phyloP scores from a whole-genome alignment of 2,113 vertebrate genomes.

The Daboia siamensis region DNA sequence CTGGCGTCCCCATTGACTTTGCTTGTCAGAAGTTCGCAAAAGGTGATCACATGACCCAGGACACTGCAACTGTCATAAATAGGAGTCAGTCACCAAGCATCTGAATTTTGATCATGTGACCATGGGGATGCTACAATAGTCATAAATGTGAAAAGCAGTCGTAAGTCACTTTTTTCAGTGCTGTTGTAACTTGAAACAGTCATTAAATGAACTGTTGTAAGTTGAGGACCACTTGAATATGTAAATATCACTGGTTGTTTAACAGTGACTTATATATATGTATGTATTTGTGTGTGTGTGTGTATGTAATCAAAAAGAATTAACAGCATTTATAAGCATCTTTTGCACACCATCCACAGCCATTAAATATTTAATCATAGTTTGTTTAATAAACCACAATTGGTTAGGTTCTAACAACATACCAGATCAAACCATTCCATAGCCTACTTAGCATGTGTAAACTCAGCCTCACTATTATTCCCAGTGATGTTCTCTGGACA shows the following conservation, averaged over 20 bases:
- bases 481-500: background rate
- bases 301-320: background rate
- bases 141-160: background rate
- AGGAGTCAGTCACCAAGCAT: background rate
- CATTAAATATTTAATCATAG: background rate
- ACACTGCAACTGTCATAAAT: background rate
- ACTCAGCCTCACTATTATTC: background rate
- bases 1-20: background rate
- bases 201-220: background rate
- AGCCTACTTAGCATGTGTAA: background rate
- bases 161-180: background rate
- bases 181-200: background rate
- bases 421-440: background rate
- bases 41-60: background rate
- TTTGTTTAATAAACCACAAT: background rate
- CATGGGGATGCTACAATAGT: background rate
- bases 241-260: background rate
- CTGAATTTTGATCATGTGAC: background rate
- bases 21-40: background rate
- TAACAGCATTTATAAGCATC: background rate
- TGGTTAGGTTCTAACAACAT: background rate
- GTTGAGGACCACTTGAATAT: background rate
- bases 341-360: background rate
- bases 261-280: background rate
- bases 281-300: background rate